These are phyloP conservation scores for Reticulitermes lucifugus DNA, from an alignment of 2,888 invertebrate genomes.

Conservation along the genomic window DNA sequence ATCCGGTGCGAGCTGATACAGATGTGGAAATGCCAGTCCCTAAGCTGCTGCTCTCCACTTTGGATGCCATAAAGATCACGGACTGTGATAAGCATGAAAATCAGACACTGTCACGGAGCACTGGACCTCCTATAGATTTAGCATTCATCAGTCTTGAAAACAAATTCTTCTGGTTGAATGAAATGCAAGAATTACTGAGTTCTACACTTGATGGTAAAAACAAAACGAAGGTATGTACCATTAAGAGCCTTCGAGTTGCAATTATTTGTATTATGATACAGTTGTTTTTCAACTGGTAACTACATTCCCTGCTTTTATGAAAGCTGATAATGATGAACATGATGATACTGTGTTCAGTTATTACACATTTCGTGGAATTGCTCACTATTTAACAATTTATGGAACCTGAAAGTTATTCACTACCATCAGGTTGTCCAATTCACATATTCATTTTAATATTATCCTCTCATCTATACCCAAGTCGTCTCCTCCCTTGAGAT, in stretches of 20 bases:
- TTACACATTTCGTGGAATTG: no score
- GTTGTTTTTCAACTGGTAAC: no score
- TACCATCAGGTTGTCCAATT: no score
- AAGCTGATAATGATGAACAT: no score
- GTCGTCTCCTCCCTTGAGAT: no score
- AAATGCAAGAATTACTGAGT: conserved; percentile 76
- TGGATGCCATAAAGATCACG: conserved; percentile 77
- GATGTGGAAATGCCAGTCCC: conserved; percentile 83
- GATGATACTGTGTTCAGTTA: no score
- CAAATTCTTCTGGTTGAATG: conserved; percentile 85
- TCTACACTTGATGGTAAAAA: conserved; percentile 68
- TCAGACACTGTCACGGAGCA: conserved; percentile 68
- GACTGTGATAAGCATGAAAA: conserved; percentile 80
- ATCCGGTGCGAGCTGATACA: conserved; percentile 74
- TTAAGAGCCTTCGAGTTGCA: not conserved
- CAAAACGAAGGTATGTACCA: conserved; percentile 57
- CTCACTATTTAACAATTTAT: no score
- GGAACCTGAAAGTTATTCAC: no score
- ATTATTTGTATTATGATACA: no score
- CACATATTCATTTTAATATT: no score
- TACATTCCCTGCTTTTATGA: no score
- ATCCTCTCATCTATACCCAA: no score
- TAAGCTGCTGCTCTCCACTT: conserved; percentile 78
- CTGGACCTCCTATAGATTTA: conserved; percentile 77
- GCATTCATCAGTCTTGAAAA: conserved; percentile 77